Base-by-base conservation (phyloP, 2,888 invertebrate species). In the Drosophila borborema region DNA sequence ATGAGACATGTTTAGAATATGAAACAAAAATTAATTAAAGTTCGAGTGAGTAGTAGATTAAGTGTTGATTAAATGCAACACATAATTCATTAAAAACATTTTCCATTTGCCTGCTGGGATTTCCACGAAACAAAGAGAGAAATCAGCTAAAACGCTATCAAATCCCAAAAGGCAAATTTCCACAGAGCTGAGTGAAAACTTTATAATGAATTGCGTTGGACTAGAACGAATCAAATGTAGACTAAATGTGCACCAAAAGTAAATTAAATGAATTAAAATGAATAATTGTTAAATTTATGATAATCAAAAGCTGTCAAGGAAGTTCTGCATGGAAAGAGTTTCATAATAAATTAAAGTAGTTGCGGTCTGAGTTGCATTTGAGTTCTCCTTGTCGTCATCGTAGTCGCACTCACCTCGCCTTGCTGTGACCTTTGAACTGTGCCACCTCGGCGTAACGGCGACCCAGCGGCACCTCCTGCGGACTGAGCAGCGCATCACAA, bases 381-480 rank as follows among this genome's bases (percentile, higher is more conserved):
- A 31, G 34, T 14, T 34, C 90, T 28, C 6, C 28, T 28, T 3
- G 28, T 28, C 28, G 6, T 28, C 28, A 1, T 28, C 28, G 3
- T 23, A 3, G 28, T 28, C 28, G 28, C 28, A 28, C 28, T 89
- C 77, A 86, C 86, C 86, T 86, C 55, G 87, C 73, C 74, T 89
- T 85, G 74, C 60, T 36, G 78, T 92, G 93, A 82, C 86, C 71
- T 86, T 93, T 93, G 80, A 93, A 93, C 72, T 93, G 93, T 34
- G 92, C 82, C 74, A 93, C 93, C 80, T 93, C 93, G 61, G 93
- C 93, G 75, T 93, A 93, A 0, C 93, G 91, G 54, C 93, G 83
- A 20, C 93, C 93, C 85, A 93, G 89, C n/a, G 93, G 93, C 73
- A 81, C 93, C 80, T 93, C 93, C 80, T 93, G 92, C 12, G 93